Evolutionary conservation across 2,797 vertebrate genomes (phyloP), one percentile per base, ranked within the genome.

Genomic region (Dendrocincla tyrannina): DNA sequence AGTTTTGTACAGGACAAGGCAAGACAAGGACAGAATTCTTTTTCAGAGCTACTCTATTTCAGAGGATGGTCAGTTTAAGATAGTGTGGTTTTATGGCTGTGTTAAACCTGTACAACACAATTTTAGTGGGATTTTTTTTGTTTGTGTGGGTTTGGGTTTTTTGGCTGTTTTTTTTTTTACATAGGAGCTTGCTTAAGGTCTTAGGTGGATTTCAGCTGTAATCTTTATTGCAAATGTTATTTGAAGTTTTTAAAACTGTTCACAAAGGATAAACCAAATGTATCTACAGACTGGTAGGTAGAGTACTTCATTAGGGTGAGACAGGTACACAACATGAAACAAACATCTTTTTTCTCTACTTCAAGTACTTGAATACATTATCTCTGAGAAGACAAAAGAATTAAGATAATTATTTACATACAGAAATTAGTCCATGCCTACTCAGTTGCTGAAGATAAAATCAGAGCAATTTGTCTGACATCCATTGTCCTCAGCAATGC

Each of bases 331-430:
- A 83, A 9, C 27, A 32, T 70, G 49, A 68, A 96, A 89, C 84
- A 94, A 91, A 89, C 9, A 69, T 77, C 56, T 85, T 77, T 83
- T 89, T 89, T 72, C 46, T 87, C 37, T 49, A 1, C 15, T 68
- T 83, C 58, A 53, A 22, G 17, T 74, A 59, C 37, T 88, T 88
- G 83, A 78, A 66, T 55, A 22, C 27, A 22, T 66, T 94, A 81
- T 84, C 93, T 90, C 81, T 80, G 49, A 83, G 66, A 93, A 88
- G 42, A 92, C 78, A 92, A 77, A 81, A 91, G 39, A 83, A 76
- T 85, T 8, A 55, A 80, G 72, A 56, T 14, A 70, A 76, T 87
- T 9, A 58, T 74, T 93, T 85, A 59, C 47, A 11, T 59, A 10
- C 18, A 64, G 30, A 60, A 95, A 56, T 89, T 22, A 4, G 4